Evolutionary conservation across 2,888 invertebrate species (phyloP).

Genomic region (Dynastes hyllus): DNA sequence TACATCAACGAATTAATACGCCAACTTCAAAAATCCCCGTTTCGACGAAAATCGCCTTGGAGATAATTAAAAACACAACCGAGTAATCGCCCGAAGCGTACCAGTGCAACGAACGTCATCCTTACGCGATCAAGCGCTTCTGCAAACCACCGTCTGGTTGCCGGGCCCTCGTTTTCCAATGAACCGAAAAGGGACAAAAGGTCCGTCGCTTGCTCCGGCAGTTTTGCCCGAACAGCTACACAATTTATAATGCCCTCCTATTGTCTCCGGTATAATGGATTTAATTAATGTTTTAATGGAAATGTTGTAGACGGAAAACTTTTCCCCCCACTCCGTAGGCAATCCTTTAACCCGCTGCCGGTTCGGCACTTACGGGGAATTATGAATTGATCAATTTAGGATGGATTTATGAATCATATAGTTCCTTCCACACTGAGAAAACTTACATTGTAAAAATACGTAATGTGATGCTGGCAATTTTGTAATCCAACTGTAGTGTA

Average conservation of each 20-base stretch:
- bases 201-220: not conserved
- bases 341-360: not conserved
- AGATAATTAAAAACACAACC: slow-evolving; percentile 10
- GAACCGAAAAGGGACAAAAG: slow-evolving; percentile 12
- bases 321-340: slow-evolving; percentile 3
- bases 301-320: slow-evolving; percentile 28
- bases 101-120: not conserved
- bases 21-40: no score
- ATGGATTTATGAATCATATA: not conserved
- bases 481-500: no score
- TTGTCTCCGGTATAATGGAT: slow-evolving; percentile 34
- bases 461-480: no score
- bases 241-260: slow-evolving; percentile 41
- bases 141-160: not conserved
- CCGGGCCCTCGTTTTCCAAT: not conserved
- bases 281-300: slow-evolving; percentile 47
- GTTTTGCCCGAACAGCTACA: slow-evolving; percentile 19
- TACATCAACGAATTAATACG: no score
- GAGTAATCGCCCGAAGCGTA: not conserved
- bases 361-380: not conserved
- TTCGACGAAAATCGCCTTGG: not conserved
- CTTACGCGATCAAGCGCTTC: not conserved
- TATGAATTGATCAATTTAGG: slow-evolving; percentile 4
- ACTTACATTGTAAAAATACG: no score
- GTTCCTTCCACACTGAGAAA: not conserved